These are phyloP conservation scores for Anguilla obscura DNA, from an alignment of 2,797 vertebrate species.

Conservation along the genomic window DNA sequence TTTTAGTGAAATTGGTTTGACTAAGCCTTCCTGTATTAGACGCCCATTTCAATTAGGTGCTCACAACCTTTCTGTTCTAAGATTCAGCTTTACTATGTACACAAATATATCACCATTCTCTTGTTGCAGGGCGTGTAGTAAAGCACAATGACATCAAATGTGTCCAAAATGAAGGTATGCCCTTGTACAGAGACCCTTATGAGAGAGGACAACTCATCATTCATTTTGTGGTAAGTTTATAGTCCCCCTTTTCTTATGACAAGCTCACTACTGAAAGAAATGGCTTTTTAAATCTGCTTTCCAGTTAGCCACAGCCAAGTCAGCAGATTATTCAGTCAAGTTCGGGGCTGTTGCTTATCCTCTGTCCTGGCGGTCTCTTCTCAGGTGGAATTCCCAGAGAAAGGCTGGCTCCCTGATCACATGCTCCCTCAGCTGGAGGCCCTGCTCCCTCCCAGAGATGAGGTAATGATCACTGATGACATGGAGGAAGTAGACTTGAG, in stretches of 20 bases:
- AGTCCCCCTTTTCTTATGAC: not conserved
- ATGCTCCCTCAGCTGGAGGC: constrained; percentile 83
- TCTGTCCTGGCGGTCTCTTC: not conserved
- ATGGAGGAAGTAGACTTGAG: constrained; percentile 90
- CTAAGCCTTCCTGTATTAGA: not conserved
- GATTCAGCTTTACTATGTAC: not conserved
- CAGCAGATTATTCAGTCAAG: not conserved
- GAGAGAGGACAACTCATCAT: constrained; percentile 86
- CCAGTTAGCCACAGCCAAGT: not conserved
- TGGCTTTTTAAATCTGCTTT: not conserved
- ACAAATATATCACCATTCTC: not conserved
- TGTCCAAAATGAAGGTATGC: constrained; percentile 89
- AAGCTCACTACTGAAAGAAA: not conserved
- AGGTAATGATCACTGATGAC: constrained; percentile 83
- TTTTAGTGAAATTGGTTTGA: not conserved
- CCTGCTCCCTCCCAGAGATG: constrained; percentile 83
- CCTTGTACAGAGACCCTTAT: constrained; percentile 81
- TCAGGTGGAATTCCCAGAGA: constrained; percentile 89
- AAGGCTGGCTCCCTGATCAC: constrained; percentile 85
- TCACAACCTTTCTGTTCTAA: not conserved
- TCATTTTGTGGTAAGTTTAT: constrained; percentile 82
- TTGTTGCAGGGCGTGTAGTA: constrained; percentile 83
- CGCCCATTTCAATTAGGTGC: not conserved
- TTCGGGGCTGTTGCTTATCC: not conserved
- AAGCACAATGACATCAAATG: constrained; percentile 81